Evolutionary conservation across 1,140 invertebrate genomes (phyloP).

Genomic region (Nylanderia fulva): DNA sequence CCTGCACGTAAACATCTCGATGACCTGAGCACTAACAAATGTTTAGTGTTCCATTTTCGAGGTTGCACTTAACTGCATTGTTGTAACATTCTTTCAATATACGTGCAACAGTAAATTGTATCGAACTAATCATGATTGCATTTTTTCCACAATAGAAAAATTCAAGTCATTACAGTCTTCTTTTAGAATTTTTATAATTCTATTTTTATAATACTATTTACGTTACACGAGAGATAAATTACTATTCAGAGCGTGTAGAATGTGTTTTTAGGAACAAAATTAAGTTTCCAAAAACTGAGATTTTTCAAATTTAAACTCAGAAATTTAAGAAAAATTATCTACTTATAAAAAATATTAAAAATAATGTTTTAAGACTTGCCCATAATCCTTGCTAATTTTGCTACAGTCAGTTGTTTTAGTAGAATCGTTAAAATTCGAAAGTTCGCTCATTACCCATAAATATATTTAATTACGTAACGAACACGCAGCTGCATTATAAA

Average conservation of each 20-base stretch:
- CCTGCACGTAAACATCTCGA: conserved; percentile 52
- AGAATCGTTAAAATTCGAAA: conserved; percentile 49
- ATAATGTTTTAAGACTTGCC: not conserved
- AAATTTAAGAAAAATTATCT: not conserved
- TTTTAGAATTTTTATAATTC: too few relatives aligned
- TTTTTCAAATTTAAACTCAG: too few relatives aligned
- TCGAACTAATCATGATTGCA: conserved; percentile 1
- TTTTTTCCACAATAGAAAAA: conserved; percentile 1
- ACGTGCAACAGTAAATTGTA: conserved; percentile 23
- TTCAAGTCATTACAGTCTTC: not conserved
- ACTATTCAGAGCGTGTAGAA: not conserved
- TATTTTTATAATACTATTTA: not conserved
- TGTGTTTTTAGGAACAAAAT: not conserved
- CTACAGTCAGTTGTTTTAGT: not conserved
- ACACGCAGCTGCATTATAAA: conserved; percentile 25
- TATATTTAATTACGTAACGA: conserved; percentile 53
- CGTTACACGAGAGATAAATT: not conserved
- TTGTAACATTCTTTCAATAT: conserved; percentile 1
- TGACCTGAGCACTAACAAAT: conserved; percentile 39
- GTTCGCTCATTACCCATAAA: conserved; percentile 41
- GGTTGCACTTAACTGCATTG: not conserved
- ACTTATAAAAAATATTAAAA: not conserved
- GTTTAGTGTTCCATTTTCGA: conserved; percentile 30
- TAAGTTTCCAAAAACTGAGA: too few relatives aligned
- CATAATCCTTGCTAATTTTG: conserved; percentile 7